phyloP scores from a whole-genome alignment of 2,888 invertebrate species.

The Orthonevra nobilis region DNA sequence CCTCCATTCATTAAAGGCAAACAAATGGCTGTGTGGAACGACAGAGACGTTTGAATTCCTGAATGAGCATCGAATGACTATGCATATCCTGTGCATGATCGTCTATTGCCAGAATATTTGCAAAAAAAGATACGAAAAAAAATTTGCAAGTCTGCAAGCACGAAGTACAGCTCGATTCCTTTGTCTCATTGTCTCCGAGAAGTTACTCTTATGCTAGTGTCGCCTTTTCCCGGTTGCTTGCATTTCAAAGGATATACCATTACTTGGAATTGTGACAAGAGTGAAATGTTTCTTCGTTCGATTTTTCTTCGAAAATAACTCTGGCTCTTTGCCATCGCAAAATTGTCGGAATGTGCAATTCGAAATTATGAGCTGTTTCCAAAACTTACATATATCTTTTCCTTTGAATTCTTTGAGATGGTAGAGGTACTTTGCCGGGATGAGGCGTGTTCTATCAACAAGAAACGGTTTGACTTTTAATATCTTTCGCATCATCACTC shows the following conservation, averaged over 20 bases:
- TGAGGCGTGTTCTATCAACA: no score
- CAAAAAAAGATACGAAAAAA: constrained; percentile 6
- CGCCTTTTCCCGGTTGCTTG: constrained; percentile 30
- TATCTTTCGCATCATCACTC: constrained; percentile 65
- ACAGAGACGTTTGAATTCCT: background rate
- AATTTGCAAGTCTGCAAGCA: background rate
- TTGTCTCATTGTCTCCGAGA: constrained; percentile 50
- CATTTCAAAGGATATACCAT: constrained; percentile 24
- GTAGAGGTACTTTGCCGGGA: no score
- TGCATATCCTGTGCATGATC: constrained; percentile 31
- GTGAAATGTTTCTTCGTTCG: constrained; percentile 19
- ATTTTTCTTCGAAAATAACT: constrained; percentile 12
- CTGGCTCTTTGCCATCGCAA: constrained; percentile 53
- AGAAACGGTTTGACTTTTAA: constrained; percentile 52
- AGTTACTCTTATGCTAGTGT: constrained; percentile 44
- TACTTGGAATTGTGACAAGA: constrained; percentile 60
- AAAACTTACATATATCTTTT: constrained; percentile 15
- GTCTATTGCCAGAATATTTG: constrained; percentile 30
- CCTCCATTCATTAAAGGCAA: no score
- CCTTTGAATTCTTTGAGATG: constrained; percentile 17
- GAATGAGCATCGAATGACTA: constrained; percentile 27
- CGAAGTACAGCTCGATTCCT: constrained; percentile 20
- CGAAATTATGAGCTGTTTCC: constrained; percentile 51
- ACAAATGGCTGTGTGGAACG: no score
- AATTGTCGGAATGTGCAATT: constrained; percentile 21